A percentile compares a stretch with the other conserved stretches of the same genome.
Evolutionary conservation across 2,888 invertebrate genomes (phyloP).

Genomic region (Monoplex corrugatus): DNA sequence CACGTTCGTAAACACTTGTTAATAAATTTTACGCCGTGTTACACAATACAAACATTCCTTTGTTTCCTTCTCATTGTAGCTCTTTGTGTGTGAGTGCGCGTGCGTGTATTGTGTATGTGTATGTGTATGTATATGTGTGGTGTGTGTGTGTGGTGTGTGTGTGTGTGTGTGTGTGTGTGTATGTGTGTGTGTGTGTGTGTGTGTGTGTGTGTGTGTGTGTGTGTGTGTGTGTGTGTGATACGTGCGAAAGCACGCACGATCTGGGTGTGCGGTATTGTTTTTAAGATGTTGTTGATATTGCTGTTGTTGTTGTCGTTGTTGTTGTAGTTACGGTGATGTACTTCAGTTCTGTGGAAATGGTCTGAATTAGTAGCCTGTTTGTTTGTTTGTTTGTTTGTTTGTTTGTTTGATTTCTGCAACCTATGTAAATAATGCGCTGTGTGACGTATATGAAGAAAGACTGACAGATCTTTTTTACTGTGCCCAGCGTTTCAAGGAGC

Average conservation of each 20-base stretch:
- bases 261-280: no score
- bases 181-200: neutral
- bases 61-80: no score
- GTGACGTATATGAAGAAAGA: neutral
- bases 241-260: neutral
- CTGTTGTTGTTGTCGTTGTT: neutral
- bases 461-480: neutral
- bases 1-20: no score
- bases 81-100: neutral
- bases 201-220: neutral
- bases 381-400: no score
- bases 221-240: neutral
- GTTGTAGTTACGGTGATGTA: no score
- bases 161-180: neutral
- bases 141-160: neutral
- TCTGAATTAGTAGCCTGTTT: no score
- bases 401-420: no score
- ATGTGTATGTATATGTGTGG: neutral
- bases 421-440: no score
- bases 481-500: neutral
- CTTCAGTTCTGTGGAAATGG: no score
- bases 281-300: no score
- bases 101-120: neutral
- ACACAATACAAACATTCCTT: no score
- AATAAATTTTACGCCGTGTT: no score